Evolutionary conservation across 2,113 vertebrate genomes (phyloP), one percentile per base, ranked within the genome.

Genomic region (Sylvicapra grimmia): DNA sequence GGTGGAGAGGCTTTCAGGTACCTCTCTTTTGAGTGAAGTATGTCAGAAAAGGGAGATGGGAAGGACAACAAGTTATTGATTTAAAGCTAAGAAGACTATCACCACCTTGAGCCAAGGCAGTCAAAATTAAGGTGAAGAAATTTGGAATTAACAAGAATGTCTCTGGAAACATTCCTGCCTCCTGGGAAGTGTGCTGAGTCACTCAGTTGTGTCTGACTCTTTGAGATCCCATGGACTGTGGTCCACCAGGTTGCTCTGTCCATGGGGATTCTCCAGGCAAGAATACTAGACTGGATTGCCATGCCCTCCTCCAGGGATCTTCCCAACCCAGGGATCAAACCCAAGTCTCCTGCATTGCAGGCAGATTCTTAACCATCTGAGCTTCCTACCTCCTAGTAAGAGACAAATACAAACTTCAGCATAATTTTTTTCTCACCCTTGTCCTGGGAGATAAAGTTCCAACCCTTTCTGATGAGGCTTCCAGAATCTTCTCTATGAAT

Each of bases 1-100:
- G 44, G 9, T 53, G 92, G 94, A 63, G 44, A 75, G 36, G 89
- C 97, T 97, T 89, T 97, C 98, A 97, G 96, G 94, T 98, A 92
- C 83, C 59, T 98, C 98, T 96, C 90, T 96, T 98, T 98, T 97
- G 96, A 98, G 68, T 97, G 96, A 93, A 98, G 96, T 47, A 92
- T 54, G 79, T 72, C 33, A 63, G 44, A 33, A 85, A 87, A 59
- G 6, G 33, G 6, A 53, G 31, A 27, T 8, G 44, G 40, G 33
- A n/a, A 51, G 3, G 59, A 47, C 91, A 97, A 97, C 88, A 98
- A 98, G 95, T 89, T 87, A n/a, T 33, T 98, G 97, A 98, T 97
- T 97, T 98, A 97, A 98, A 97, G 14, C 90, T 98, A 95, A 91
- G 96, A 98, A 97, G 51, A 85, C 84, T 97, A 86, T 1, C 83